Percentiles rank a stretch among this genome's conserved stretches.
Conservation (phyloP, 2,113 vertebrate genomes). For the Eubucco bourcierii region DNA sequence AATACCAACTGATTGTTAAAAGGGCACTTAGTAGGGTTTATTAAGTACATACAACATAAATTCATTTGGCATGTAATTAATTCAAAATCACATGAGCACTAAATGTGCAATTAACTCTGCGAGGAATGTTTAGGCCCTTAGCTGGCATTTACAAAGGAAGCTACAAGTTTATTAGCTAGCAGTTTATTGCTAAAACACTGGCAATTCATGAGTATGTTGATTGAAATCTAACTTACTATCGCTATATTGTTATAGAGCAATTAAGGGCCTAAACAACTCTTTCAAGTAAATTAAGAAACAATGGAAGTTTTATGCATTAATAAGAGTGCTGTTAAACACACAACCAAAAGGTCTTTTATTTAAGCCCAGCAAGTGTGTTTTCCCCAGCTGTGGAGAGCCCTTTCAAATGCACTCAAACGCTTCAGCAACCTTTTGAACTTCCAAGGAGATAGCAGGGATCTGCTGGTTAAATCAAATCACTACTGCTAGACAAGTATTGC, state of each 20-base stretch:
- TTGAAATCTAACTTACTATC: slow-evolving; percentile 76
- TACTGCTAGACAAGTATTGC: background rate
- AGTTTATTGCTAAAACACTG: slow-evolving; percentile 82
- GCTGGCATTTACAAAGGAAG: slow-evolving; percentile 84
- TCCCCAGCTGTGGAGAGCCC: background rate
- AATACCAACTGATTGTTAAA: slow-evolving; percentile 82
- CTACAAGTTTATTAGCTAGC: slow-evolving; percentile 79
- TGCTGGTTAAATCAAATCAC: background rate
- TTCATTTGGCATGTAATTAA: slow-evolving; percentile 85
- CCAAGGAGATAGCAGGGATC: background rate
- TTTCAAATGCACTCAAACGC: background rate
- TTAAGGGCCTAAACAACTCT: slow-evolving; percentile 66
- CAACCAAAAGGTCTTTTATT: background rate
- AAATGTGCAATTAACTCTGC: slow-evolving; percentile 84
- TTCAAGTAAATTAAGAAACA: slow-evolving; percentile 66
- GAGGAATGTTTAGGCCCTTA: slow-evolving; percentile 78
- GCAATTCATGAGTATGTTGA: slow-evolving; percentile 76
- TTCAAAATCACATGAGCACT: slow-evolving; percentile 84
- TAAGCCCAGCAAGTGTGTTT: slow-evolving; percentile 22
- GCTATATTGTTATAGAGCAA: slow-evolving; percentile 61
- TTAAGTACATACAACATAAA: slow-evolving; percentile 86
- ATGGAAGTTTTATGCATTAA: slow-evolving; percentile 23
- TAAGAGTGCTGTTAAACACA: background rate
- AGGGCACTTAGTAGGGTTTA: slow-evolving; percentile 80
- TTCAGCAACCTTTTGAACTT: background rate